phyloP scores from a whole-genome alignment of 2,888 invertebrate genomes.

The Lacanobia wlatinum region DNA sequence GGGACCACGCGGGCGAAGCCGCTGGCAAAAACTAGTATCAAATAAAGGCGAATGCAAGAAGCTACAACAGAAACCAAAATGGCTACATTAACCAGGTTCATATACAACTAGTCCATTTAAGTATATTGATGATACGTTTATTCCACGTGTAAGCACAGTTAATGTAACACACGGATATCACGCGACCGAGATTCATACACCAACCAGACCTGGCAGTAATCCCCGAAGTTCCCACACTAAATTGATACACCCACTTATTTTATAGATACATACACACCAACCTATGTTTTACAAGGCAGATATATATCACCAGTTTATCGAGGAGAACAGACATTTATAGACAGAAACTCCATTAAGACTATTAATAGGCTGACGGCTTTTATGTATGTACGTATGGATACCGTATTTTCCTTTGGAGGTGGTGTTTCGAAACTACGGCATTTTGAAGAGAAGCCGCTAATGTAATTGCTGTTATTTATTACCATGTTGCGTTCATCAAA shows the following conservation, averaged over 20 bases:
- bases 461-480: constrained; percentile 59
- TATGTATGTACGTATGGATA: constrained; percentile 55
- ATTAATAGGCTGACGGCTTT: constrained; percentile 65
- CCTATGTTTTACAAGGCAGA: constrained; percentile 60
- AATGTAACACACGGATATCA: constrained; percentile 37
- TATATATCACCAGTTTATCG: constrained; percentile 67
- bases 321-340: constrained; percentile 66
- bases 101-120: constrained; percentile 2
- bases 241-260: constrained; percentile 54
- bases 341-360: constrained; percentile 65
- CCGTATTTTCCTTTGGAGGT: constrained; percentile 52
- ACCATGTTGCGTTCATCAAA: constrained; percentile 40
- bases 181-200: constrained; percentile 32
- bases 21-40: too few relatives aligned
- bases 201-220: constrained; percentile 29
- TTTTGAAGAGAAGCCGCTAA: constrained; percentile 51
- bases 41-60: neutral
- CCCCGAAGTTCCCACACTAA: constrained; percentile 42
- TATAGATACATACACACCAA: constrained; percentile 46
- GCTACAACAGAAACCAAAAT: too few relatives aligned
- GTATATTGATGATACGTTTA: neutral
- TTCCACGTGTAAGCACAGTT: constrained; percentile 8
- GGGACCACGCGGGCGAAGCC: too few relatives aligned
- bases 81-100: neutral
- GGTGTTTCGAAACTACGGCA: constrained; percentile 43